phyloP scores from a whole-genome alignment of 2,113 vertebrate genomes.

The Chauna torquata region DNA sequence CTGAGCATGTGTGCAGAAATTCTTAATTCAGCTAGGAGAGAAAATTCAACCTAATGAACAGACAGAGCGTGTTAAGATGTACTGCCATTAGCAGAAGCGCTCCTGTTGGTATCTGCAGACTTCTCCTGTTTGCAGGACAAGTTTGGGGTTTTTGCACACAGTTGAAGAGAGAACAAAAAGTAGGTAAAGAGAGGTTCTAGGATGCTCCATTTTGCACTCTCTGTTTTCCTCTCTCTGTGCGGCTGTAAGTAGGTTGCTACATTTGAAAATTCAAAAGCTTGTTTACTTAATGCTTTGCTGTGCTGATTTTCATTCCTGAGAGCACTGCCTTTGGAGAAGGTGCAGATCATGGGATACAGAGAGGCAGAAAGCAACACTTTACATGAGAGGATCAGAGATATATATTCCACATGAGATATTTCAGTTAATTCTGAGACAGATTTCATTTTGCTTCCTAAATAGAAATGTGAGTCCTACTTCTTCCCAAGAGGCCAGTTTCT shows the following conservation, averaged over 20 bases:
- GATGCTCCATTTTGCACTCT: not conserved
- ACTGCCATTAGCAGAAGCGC: not conserved
- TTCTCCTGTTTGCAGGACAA: not conserved
- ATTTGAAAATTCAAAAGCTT: not conserved
- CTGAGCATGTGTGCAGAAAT: not conserved
- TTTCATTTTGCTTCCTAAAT: not conserved
- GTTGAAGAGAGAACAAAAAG: not conserved
- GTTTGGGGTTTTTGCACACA: not conserved
- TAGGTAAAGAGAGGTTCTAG: not conserved
- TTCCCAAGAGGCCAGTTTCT: not conserved
- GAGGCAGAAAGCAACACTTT: not conserved
- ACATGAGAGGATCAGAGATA: not conserved
- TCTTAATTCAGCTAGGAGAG: not conserved
- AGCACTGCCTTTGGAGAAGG: not conserved
- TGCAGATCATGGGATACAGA: not conserved
- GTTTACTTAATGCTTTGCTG: not conserved
- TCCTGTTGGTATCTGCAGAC: not conserved
- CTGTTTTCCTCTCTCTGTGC: not conserved
- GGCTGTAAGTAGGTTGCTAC: not conserved
- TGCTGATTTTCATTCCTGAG: not conserved
- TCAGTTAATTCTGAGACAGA: not conserved
- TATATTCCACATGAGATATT: not conserved
- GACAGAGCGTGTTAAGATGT: not conserved
- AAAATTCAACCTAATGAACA: not conserved
- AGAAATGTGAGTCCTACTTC: not conserved